phyloP scores from a whole-genome alignment of 1,140 invertebrate genomes.

The Pollicipes pollicipes region DNA sequence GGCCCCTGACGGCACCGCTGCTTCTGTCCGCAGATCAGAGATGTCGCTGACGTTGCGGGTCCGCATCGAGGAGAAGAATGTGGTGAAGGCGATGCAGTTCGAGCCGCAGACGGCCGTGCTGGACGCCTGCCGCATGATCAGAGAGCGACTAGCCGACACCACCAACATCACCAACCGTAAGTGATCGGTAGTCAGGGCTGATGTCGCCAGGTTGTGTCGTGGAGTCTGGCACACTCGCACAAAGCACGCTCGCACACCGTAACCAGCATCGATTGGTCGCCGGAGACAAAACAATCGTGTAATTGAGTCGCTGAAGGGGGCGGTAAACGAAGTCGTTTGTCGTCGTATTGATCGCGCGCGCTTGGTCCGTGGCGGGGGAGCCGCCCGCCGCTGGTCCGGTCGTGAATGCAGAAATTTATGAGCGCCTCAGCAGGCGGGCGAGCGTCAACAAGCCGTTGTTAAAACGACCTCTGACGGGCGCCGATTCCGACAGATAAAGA shows the following conservation, averaged over 20 bases:
- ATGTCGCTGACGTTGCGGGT: constrained; percentile 75
- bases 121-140: constrained; percentile 84
- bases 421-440: too few relatives aligned
- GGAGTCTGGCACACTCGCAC: constrained; percentile 53
- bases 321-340: too few relatives aligned
- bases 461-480: background rate
- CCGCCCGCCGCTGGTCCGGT: too few relatives aligned
- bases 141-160: constrained; percentile 74
- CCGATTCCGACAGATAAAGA: constrained; percentile 57
- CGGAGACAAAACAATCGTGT: background rate
- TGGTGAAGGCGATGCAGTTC: constrained; percentile 95
- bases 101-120: constrained; percentile 82
- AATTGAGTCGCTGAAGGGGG: too few relatives aligned
- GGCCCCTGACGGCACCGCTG: background rate
- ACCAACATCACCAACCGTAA: constrained; percentile 9
- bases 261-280: background rate
- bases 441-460: background rate
- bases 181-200: too few relatives aligned
- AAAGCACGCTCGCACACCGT: background rate
- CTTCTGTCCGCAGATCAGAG: constrained; percentile 9
- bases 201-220: constrained; percentile 34
- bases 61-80: constrained; percentile 75
- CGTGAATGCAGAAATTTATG: too few relatives aligned
- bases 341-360: too few relatives aligned
- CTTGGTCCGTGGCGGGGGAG: too few relatives aligned